These are phyloP conservation scores for Neodon shergylaensis DNA, from an alignment of 2,113 vertebrate species.

Conservation along the genomic window DNA sequence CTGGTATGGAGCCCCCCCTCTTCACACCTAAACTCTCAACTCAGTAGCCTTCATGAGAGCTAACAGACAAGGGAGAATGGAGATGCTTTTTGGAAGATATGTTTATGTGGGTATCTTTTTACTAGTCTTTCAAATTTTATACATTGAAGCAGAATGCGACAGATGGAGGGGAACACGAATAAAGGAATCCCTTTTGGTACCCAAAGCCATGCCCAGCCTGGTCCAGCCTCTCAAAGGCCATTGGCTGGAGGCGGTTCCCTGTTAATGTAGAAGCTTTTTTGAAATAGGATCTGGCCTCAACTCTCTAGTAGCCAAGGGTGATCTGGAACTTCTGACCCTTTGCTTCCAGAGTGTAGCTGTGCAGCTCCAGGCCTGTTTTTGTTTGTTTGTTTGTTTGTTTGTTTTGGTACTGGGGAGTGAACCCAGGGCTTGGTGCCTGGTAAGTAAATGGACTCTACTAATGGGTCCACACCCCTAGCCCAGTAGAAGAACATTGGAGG, in stretches of 20 bases:
- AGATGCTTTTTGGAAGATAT: conserved; percentile 10
- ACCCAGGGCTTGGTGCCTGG: neutral
- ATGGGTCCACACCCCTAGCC: no score
- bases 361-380: neutral
- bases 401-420: neutral
- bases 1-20: neutral
- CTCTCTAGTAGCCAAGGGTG: neutral
- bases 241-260: no score
- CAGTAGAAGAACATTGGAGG: neutral
- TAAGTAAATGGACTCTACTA: neutral
- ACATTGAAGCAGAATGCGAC: no score
- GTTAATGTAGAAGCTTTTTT: neutral
- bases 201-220: no score
- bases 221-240: no score
- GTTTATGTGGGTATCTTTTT: neutral
- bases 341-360: neutral
- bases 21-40: neutral
- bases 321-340: neutral
- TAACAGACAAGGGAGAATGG: neutral
- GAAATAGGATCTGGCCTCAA: neutral
- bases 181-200: no score
- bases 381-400: neutral
- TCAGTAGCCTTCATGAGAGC: neutral
- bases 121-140: neutral
- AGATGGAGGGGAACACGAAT: no score